Base-by-base conservation (phyloP, 1,140 invertebrate species). In the Drosophila sucinea region DNA sequence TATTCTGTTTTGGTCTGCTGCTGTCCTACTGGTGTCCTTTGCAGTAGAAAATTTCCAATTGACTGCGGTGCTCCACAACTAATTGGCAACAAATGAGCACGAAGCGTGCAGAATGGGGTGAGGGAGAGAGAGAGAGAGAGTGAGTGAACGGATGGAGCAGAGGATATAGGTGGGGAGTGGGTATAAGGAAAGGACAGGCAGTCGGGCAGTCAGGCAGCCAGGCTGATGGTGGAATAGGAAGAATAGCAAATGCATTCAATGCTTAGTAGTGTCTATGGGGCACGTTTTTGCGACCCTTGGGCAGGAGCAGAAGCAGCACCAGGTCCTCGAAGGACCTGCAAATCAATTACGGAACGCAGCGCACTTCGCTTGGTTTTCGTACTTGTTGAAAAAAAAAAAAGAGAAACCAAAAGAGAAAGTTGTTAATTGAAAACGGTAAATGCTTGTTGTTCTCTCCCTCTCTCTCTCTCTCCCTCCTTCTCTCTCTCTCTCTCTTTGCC, bases 21-120 rank as follows among this genome's bases (percentile, higher is more conserved):
- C 29, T 23, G 27, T 11, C 25, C 27, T 25, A 7, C 29, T 51
- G 29, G 30, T 29, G 30, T 64, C 60, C 29, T 38, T 3, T 17
- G 17, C 70, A 70, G 60, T 60, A 60, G 79, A 76, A 80, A 89
- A 76, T 89, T 89, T 89, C 84, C 84, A 89, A 89, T 89, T 79
- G 84, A 83, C 84, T 84, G 80, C 85, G 85, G 82, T 90, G 77
- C 69, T 83, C 80, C 73, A 76, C 84, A 89, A 89, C 85, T 89
- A 89, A 89, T 89, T 89, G 84, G 77, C 84, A 89, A 89, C 84
- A 89, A 89, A 89, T 89, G 84, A 89, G 84, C 77, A 80, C 84
- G 77, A 75, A 73, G 69, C 64, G 64, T 54, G 51, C 60, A 65
- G 61, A 64, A 64, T 56, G 60, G 69, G 67, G 66, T 30, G 51